Evolutionary conservation across 2,113 vertebrate genomes (phyloP), one percentile per base, ranked within the genome.

Genomic region (Poicephalus meyeri): DNA sequence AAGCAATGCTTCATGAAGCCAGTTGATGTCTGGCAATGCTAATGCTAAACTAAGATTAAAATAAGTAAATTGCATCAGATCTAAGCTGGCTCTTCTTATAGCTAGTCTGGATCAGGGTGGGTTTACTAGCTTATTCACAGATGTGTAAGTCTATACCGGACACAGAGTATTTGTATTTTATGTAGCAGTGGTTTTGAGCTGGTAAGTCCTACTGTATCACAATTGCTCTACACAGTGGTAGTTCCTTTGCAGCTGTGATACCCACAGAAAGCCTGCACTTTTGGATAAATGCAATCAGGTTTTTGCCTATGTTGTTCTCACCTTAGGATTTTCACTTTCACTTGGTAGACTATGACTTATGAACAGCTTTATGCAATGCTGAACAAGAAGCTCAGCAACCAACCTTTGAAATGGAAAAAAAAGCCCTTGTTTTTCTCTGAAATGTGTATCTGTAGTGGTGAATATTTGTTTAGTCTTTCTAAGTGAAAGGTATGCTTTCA

Each of bases 381-480:
- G 42, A 84, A 55, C 26, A 74, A 73, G 26, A 88, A 69, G 16
- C 66, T 33, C 28, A 47, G 19, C 24, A 74, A 20, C 83, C 55
- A 71, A 4, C 25, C 15, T 86, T 64, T 69, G 56, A 72, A 73
- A 80, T 66, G 37, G 9, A 52, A 68, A 71, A 79, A 63, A 4
- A 1, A 26, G 0, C 2, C 0, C 25, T 50, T 25, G 15, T 14
- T 16, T 0, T 44, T 86, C 65, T 66, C n/a, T 42, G 9, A 68
- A 76, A 28, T 72, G 44, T 5, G 0, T 61, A 15, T 10, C 21
- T 46, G 6, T 82, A 58, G 28, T 1, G 0, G 47, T 91, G 37
- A 83, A 50, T 80, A 69, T 79, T 63, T 47, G 47, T 35, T 83
- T 64, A 47, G 56, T 71, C 17, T 80, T 53, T 63, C 19, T 33